Base-by-base conservation (phyloP, 2,888 invertebrate species). In the Scaptomyza reducta region DNA sequence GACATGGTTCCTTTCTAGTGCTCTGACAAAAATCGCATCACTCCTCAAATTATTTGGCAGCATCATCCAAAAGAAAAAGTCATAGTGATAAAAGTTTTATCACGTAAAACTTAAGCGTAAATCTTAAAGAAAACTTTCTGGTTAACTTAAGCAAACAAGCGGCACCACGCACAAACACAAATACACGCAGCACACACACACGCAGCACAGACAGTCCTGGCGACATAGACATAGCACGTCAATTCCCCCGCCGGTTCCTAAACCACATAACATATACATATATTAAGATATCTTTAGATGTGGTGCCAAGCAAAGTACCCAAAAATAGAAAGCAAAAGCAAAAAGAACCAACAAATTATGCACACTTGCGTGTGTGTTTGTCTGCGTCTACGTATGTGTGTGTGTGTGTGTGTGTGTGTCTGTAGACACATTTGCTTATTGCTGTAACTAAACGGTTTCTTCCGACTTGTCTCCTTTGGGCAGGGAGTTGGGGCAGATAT, bases 21-120 rank as follows among this genome's bases (percentile, higher is more conserved):
- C 80, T 83, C 69, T 45, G 9, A 31, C 7, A 53, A 68, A 64
- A 68, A 77, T 70, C 78, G 65, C 78, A 74, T 70, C 70, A 61
- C 58, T 55, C 13, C 67, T 64, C 27, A 58, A 45, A 53, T 57
- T 31, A 10, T 40, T 59, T 59, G 65, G 49, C 51, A 35, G 49
- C 60, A 57, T 59, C 63, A 63, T 47, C 56, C 41, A 33, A 65
- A 65, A 60, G 71, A 70, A 75, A 73, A 81, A 82, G 77, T 75
- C 79, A 77, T 79, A 74, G 88, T 88, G 85, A 88, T 87, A 87
- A 85, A 86, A 88, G 77, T 87, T 88, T 85, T 87, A 87, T 88
- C 77, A 85, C 84, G 86, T 84, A 86, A 77, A 86, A 84, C 86
- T 86, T 86, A 79, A 83, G 84, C 84, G 87, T 87, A 87, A 87